Base-by-base conservation (phyloP, 2,888 invertebrate species). In the Gymnocheta viridis region DNA sequence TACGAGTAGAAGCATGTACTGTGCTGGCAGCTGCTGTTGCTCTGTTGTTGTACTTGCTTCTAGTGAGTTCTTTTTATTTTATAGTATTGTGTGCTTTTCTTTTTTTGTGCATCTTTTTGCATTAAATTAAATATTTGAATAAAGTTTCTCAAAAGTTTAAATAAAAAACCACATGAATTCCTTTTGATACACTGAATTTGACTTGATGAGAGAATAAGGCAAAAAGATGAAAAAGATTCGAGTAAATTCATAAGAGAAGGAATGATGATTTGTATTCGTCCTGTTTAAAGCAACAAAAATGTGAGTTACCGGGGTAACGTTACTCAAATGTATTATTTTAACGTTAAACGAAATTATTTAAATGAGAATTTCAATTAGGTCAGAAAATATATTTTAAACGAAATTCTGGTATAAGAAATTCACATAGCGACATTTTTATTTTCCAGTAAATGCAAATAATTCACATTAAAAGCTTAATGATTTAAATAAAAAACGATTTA, bases 41-140 rank as follows among this genome's bases (percentile, higher is more conserved):
- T 22, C 22, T 14, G 47, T n/a, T 47, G 19, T 35, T 58, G 44
- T 35, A 29, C 35, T 51, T 73, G 24, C 51, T 64, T 29, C 22
- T 19, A 17, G 12, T 49, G 9, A n/a, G 24, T 60, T 41, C 24
- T 54, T 54, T 58, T 47, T 47, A 44, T 76, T 44, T 29, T n/a
- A 19, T 41, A 17, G 29, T 38, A 41, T 51, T 69, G 1, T 69
- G 22, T 32, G 17, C n/a, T 7, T 41, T 64, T 38, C 22, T 38
- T 47, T 32, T 27, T 58, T 51, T 19, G 19, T 19, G 69, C 54
- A 82, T 69, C 69, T 82, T 76, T 62, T 38, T 70, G 70, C 62
- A 60, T 82, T 69, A 82, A 76, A 81, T 81, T 66, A 81, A 74
- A 67, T 74, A 60, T 70, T 78, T 78, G 47, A 79, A 72, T 35